phyloP scores from a whole-genome alignment of 2,797 vertebrate genomes.

The Buphagus erythrorhynchus region DNA sequence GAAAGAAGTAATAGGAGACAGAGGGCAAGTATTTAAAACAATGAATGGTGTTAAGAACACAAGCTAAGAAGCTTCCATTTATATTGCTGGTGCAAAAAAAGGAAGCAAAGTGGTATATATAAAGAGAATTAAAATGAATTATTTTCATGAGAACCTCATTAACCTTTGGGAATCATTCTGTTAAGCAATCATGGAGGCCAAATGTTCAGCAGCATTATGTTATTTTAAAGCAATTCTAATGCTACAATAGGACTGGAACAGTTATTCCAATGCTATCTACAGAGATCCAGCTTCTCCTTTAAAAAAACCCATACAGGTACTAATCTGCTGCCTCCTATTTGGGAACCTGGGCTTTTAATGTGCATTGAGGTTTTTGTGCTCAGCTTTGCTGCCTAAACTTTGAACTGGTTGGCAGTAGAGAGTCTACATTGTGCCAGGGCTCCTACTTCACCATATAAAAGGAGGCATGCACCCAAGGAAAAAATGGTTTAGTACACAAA shows the following conservation, averaged over 20 bases:
- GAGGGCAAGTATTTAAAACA: neutral
- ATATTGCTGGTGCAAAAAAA: neutral
- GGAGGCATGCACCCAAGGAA: neutral
- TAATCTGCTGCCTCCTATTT: neutral
- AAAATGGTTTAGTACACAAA: neutral
- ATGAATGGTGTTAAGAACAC: neutral
- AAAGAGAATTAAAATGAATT: constrained; percentile 22
- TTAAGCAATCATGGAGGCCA: neutral
- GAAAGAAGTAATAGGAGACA: neutral
- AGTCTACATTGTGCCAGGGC: neutral
- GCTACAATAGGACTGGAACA: neutral
- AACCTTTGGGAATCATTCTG: neutral
- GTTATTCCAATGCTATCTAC: neutral
- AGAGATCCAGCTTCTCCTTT: neutral
- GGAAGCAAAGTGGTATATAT: neutral
- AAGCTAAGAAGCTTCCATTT: neutral
- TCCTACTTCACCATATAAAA: neutral
- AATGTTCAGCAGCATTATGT: neutral
- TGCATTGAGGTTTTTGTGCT: neutral
- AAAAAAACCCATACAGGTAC: neutral
- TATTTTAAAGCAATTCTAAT: neutral
- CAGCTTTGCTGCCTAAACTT: neutral
- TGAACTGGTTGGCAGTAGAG: neutral
- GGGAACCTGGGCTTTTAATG: neutral
- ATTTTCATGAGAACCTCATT: constrained; percentile 14